Evolutionary conservation across 2,113 vertebrate genomes (phyloP).

Genomic region (Ellobius talpinus): DNA sequence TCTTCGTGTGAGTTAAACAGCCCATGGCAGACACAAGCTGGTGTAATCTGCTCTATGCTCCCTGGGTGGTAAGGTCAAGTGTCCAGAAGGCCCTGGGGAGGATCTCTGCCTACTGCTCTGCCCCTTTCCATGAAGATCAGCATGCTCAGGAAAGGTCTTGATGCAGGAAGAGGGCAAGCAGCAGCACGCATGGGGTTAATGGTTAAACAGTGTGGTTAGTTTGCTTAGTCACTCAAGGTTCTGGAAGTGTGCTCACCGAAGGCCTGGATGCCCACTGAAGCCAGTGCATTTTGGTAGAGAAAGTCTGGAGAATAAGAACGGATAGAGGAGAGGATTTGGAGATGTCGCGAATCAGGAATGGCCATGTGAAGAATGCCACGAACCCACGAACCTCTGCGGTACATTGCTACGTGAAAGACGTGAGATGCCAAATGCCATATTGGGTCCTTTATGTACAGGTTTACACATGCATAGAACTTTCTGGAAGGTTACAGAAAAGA

Average conservation of each 20-base stretch:
- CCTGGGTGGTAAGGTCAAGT: neutral
- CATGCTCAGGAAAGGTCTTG: conserved; percentile 52
- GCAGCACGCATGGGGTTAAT: neutral
- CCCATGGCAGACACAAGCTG: rapidly evolving
- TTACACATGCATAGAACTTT: rapidly evolving
- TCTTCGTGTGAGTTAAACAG: neutral
- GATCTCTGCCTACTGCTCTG: neutral
- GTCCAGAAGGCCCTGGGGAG: neutral
- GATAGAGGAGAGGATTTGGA: conserved; percentile 69
- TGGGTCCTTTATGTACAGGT: rapidly evolving
- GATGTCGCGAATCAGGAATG: neutral
- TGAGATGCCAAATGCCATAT: neutral
- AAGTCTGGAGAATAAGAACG: conserved; percentile 75
- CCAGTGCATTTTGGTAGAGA: conserved; percentile 79
- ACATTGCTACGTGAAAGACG: rapidly evolving
- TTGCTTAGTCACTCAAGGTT: conserved; percentile 44
- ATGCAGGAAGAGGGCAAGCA: conserved; percentile 60
- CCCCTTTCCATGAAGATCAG: neutral
- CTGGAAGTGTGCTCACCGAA: conserved; percentile 71
- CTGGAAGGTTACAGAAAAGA: neutral
- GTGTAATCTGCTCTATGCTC: neutral
- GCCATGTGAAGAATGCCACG: neutral
- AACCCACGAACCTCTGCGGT: neutral
- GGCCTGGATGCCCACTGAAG: conserved; percentile 78
- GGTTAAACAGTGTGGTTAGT: conserved; percentile 17